Percentiles rank a stretch among this genome's conserved stretches.
phyloP scores from a whole-genome alignment of 2,888 invertebrate species.

The Metalampra italica region DNA sequence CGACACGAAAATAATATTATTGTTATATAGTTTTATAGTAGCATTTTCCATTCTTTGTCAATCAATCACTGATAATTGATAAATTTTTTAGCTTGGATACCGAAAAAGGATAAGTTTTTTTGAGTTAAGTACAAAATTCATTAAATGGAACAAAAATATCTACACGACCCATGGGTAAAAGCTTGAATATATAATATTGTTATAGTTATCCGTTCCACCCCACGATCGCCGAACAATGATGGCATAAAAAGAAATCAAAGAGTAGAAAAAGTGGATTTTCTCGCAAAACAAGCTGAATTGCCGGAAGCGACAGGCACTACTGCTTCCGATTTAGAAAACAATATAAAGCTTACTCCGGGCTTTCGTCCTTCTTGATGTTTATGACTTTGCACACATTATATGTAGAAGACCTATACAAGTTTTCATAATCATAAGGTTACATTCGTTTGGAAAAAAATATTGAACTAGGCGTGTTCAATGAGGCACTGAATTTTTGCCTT shows the following conservation, averaged over 20 bases:
- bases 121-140: too few species aligned
- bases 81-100: too few species aligned
- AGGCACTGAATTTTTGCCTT: too few species aligned
- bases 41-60: too few species aligned
- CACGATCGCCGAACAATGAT: conserved; percentile 5
- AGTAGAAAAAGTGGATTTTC: conserved; percentile 47
- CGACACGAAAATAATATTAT: too few species aligned
- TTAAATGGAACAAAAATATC: neutral
- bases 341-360: conserved; percentile 60
- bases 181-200: too few species aligned
- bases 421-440: neutral
- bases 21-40: too few species aligned
- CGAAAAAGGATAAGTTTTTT: too few species aligned
- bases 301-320: conserved; percentile 60
- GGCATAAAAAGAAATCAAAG: conserved; percentile 33
- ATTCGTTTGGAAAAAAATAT: neutral
- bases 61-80: too few species aligned
- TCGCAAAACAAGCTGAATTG: conserved; percentile 58
- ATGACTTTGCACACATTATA: conserved; percentile 38
- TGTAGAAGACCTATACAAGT: neutral
- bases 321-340: conserved; percentile 68
- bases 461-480: too few species aligned
- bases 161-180: too few species aligned
- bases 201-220: neutral
- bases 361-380: conserved; percentile 52